Evolutionary conservation across 2,797 vertebrate species (phyloP).

Genomic region (Tarsius wallacei): DNA sequence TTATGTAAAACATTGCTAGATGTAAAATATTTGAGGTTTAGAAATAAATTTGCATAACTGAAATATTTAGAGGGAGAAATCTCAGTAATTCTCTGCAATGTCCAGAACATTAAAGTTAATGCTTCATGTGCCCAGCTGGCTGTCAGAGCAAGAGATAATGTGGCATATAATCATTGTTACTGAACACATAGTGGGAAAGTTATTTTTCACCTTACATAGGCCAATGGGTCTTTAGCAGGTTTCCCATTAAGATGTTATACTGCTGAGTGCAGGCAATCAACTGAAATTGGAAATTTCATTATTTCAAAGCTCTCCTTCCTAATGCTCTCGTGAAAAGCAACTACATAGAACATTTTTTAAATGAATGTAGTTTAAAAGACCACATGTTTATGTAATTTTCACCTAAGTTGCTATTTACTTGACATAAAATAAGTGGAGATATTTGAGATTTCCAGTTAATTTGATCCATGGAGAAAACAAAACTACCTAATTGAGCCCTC

Average conservation of each 20-base stretch:
- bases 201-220: conserved; percentile 80
- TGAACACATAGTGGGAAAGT: conserved; percentile 72
- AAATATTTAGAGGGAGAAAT: neutral
- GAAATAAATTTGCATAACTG: conserved; percentile 22
- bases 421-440: conserved; percentile 62
- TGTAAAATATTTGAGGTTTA: conserved; percentile 24
- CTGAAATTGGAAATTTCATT: conserved; percentile 83
- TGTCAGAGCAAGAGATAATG: conserved; percentile 63
- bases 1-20: neutral
- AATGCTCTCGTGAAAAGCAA: conserved; percentile 73
- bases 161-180: conserved; percentile 79
- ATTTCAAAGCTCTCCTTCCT: conserved; percentile 70
- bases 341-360: conserved; percentile 78
- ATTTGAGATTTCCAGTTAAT: conserved; percentile 71
- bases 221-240: conserved; percentile 67
- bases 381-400: conserved; percentile 57
- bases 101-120: conserved; percentile 44
- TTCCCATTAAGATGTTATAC: conserved; percentile 73
- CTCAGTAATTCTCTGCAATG: conserved; percentile 45
- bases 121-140: conserved; percentile 65
- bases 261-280: conserved; percentile 74
- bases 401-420: conserved; percentile 58
- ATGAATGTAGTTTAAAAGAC: conserved; percentile 70
- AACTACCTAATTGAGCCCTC: conserved; percentile 47
- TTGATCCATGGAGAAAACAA: conserved; percentile 45